phyloP scores from a whole-genome alignment of 2,797 vertebrate genomes.

The Myotis vivesi region DNA sequence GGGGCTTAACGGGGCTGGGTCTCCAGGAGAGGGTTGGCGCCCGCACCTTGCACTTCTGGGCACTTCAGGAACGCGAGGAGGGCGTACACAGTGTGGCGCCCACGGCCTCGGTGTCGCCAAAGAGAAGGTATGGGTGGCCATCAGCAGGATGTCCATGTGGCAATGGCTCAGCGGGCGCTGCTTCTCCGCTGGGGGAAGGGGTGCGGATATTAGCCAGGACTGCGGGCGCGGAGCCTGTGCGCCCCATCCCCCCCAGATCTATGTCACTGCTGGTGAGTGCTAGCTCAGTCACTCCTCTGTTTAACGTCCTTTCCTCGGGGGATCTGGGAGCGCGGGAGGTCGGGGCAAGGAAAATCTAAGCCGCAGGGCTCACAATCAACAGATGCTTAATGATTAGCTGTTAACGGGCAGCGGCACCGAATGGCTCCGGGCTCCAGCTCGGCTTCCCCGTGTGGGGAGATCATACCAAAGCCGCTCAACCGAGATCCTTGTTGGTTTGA shows the following conservation, averaged over 20 bases:
- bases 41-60: conserved; percentile 64
- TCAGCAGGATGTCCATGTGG: conserved; percentile 71
- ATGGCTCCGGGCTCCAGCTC: neutral
- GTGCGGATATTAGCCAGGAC: neutral
- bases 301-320: neutral
- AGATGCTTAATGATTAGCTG: neutral
- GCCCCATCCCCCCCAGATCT: neutral
- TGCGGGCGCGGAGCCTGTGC: fast-evolving
- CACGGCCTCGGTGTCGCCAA: conserved; percentile 72
- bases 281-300: neutral
- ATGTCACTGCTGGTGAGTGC: neutral
- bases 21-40: neutral
- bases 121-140: conserved; percentile 77
- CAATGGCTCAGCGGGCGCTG: conserved; percentile 71
- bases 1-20: neutral
- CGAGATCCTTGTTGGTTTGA: neutral
- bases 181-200: conserved; percentile 55
- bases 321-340: neutral
- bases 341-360: neutral
- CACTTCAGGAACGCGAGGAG: conserved; percentile 75
- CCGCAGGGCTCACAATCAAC: neutral
- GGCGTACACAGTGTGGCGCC: conserved; percentile 71
- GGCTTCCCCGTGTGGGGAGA: neutral
- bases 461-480: neutral
- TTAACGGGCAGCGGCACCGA: neutral